Base-by-base conservation (phyloP, 2,113 vertebrate species). In the Pycnonotus jocosus region DNA sequence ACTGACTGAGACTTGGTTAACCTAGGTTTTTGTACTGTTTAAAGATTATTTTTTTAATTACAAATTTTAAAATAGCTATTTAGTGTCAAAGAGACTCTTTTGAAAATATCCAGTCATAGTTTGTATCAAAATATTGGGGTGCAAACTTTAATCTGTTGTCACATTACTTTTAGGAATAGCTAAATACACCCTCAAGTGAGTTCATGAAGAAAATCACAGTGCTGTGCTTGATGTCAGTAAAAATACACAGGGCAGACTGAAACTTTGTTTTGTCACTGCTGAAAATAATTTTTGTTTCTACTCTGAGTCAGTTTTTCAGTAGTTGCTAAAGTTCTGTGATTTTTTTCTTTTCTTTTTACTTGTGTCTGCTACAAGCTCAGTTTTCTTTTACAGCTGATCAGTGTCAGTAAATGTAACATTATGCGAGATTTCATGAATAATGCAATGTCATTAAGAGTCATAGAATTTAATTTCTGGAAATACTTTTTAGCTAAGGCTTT, bases 21-120 rank as follows among this genome's bases (percentile, higher is more conserved):
- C 76, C 68, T 81, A 25, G 40, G 24, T 91, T 93, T 96, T 95
- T 62, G 84, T 94, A 95, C 78, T 81, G 40, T 87, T 94, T 77
- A 73, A 93, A 95, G 47, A 73, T 50, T 70, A 21, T 70, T 70
- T 73, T 87, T 92, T 89, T 69, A 61, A 86, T 81, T 60, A 60
- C 14, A 33, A 70, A 65, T 53, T 90, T 93, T 44, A 57, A 83
- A 85, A 77, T 61, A 89, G 85, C 31, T 93, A 44, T 88, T 93
- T 94, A 88, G n/a, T 81, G 45, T 87, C 44, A 73, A 44, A 94
- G 44, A 65, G 48, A 77, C 54, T 96, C 25, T 95, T 88, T 93
- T 87, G 74, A 73, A 89, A 92, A 92, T 87, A 87, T 5, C 31
- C 28, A 94, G 71, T 47, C 38, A 51, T 28, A 80, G 45, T 84